phyloP scores from a whole-genome alignment of 1,140 invertebrate genomes.

The Apis cerana region DNA sequence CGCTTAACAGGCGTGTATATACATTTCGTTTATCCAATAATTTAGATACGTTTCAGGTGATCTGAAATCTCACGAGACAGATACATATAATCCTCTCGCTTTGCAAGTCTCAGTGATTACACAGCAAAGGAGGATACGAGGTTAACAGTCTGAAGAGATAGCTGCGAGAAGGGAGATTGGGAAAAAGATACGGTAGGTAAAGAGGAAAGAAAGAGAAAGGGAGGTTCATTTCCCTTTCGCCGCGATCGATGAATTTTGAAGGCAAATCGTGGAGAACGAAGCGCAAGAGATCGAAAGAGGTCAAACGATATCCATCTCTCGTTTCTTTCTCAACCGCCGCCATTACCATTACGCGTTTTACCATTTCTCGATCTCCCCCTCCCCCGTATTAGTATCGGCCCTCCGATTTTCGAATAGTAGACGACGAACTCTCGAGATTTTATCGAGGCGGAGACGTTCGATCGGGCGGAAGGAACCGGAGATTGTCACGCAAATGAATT shows the following conservation, averaged over 20 bases:
- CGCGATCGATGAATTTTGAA: conserved; percentile 51
- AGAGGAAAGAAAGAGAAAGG: conserved; percentile 56
- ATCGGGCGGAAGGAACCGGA: conserved; percentile 62
- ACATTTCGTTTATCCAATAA: no score
- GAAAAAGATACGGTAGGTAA: conserved; percentile 44
- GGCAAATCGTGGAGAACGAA: conserved; percentile 56
- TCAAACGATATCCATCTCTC: background rate
- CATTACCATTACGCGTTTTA: no score
- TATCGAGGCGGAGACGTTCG: conserved; percentile 34
- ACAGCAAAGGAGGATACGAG: background rate
- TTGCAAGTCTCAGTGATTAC: conserved; percentile 25
- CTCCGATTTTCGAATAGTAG: conserved; percentile 1
- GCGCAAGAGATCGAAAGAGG: conserved; percentile 18
- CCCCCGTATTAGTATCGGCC: conserved; percentile 24
- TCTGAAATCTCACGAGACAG: no score
- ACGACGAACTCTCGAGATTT: conserved; percentile 58
- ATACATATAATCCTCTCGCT: no score
- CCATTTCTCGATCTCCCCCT: background rate
- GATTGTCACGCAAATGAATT: conserved; percentile 70
- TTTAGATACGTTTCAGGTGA: no score
- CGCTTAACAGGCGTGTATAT: no score
- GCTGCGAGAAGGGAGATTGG: background rate
- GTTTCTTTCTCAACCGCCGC: background rate
- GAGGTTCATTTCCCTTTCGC: conserved; percentile 59
- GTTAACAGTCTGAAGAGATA: conserved; percentile 12